Evolutionary conservation across 2,113 vertebrate genomes (phyloP).

Genomic region (Pleuronectes platessa): DNA sequence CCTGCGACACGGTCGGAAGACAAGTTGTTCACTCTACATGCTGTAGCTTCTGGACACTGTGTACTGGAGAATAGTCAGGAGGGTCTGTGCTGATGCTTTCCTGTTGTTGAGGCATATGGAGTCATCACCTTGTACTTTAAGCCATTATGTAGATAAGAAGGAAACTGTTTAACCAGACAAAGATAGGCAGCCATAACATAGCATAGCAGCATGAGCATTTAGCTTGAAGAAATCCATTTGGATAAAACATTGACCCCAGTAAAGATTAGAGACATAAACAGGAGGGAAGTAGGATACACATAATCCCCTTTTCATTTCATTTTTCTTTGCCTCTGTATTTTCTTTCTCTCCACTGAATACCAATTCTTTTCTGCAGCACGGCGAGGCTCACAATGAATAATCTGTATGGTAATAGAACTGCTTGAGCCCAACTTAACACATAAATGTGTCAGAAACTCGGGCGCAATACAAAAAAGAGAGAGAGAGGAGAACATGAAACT

Average conservation of each 20-base stretch:
- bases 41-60: not conserved
- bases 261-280: slow-evolving; percentile 76
- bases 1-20: not conserved
- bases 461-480: slow-evolving; percentile 81
- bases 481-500: slow-evolving; percentile 72
- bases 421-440: slow-evolving; percentile 85
- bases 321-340: slow-evolving; percentile 63
- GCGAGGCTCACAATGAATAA: slow-evolving; percentile 76
- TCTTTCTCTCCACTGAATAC: slow-evolving; percentile 68
- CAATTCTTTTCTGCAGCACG: slow-evolving; percentile 71
- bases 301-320: slow-evolving; percentile 76
- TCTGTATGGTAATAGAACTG: slow-evolving; percentile 84
- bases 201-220: slow-evolving; percentile 53
- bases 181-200: slow-evolving; percentile 28
- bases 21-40: not conserved
- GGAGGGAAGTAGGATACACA: slow-evolving; percentile 64
- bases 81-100: slow-evolving; percentile 12
- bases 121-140: slow-evolving; percentile 39
- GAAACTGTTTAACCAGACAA: slow-evolving; percentile 39
- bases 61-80: not conserved
- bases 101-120: slow-evolving; percentile 41
- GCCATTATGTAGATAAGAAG: slow-evolving; percentile 53
- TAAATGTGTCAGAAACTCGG: slow-evolving; percentile 88
- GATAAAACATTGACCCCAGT: slow-evolving; percentile 79
- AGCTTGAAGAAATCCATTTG: slow-evolving; percentile 74